Conservation (phyloP, 1,140 invertebrate species). For the Drosophila elegans region DNA sequence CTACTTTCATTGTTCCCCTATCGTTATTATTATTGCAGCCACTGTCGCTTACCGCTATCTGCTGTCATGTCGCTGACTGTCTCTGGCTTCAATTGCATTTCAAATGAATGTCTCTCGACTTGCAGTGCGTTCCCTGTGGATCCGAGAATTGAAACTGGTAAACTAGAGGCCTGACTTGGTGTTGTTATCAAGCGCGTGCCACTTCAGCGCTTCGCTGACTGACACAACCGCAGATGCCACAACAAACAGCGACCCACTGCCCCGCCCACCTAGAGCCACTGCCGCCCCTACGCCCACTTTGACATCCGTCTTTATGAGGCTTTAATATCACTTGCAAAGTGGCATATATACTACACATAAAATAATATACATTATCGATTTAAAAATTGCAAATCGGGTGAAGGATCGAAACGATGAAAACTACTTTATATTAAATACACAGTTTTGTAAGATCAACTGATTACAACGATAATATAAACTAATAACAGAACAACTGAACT, state of each 20-base stretch:
- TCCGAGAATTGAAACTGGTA: slow-evolving; percentile 6
- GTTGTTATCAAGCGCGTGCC: slow-evolving; percentile 74
- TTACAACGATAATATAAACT: too few relatives aligned
- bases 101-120: slow-evolving; percentile 42
- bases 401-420: too few relatives aligned
- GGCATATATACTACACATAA: not conserved
- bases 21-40: slow-evolving; percentile 25
- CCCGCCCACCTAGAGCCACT: not conserved
- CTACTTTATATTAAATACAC: too few relatives aligned
- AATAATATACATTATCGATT: not conserved
- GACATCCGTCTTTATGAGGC: slow-evolving; percentile 71
- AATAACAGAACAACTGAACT: too few relatives aligned
- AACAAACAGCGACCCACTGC: slow-evolving; percentile 20
- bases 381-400: not conserved
- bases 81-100: slow-evolving; percentile 72
- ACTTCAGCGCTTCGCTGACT: slow-evolving; percentile 61
- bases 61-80: slow-evolving; percentile 31
- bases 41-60: slow-evolving; percentile 35
- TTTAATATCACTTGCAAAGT: slow-evolving; percentile 75
- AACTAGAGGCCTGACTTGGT: slow-evolving; percentile 10
- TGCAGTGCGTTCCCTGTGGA: slow-evolving; percentile 14
- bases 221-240: slow-evolving; percentile 31
- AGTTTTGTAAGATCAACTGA: too few relatives aligned
- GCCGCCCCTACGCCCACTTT: slow-evolving; percentile 33
- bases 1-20: slow-evolving; percentile 21